phyloP scores from a whole-genome alignment of 2,888 invertebrate species.

The Dolichopus griseipennis region DNA sequence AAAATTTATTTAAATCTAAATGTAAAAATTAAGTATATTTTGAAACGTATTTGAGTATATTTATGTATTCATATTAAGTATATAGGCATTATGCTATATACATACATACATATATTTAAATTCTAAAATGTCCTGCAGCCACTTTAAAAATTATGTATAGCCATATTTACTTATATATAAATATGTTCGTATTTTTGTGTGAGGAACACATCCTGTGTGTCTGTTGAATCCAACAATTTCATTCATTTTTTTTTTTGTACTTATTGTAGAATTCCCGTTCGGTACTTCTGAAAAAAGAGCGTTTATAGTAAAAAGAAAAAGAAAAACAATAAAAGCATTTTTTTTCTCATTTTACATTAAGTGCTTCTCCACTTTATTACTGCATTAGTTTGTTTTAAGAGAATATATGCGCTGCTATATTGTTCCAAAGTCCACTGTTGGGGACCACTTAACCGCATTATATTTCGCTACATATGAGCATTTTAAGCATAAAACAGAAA shows the following conservation, averaged over 20 bases:
- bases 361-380: too few species aligned
- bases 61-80: not conserved
- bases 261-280: too few species aligned
- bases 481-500: not conserved
- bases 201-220: not conserved
- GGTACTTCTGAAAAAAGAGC: too few species aligned
- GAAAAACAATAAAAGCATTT: not conserved
- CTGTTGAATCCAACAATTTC: not conserved
- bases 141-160: not conserved
- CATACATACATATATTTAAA: not conserved
- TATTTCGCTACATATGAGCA: not conserved
- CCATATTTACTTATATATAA: not conserved
- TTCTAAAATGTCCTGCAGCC: not conserved
- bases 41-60: too few species aligned
- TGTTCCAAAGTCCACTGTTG: constrained; percentile 2
- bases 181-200: not conserved
- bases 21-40: too few species aligned
- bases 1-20: too few species aligned
- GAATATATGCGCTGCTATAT: not conserved
- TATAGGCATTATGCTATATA: not conserved
- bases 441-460: constrained; percentile 3
- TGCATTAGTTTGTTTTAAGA: too few species aligned
- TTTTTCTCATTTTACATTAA: not conserved
- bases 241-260: not conserved
- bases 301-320: too few species aligned